Percentiles rank a stretch among this genome's conserved stretches.
phyloP scores from a whole-genome alignment of 1,140 invertebrate genomes.

The Augochlora pura region DNA sequence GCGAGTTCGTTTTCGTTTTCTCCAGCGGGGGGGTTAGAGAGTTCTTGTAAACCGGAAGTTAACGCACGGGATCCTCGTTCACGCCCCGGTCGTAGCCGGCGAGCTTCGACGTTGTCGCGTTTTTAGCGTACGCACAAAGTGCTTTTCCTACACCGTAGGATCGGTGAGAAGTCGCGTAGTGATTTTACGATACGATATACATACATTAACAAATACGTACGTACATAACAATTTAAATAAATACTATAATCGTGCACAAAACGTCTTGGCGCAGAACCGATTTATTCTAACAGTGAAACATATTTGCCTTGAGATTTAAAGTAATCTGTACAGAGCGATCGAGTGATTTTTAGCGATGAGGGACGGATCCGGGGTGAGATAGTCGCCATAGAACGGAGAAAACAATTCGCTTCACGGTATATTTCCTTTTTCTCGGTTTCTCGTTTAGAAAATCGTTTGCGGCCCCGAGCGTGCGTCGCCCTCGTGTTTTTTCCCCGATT shows the following conservation, averaged over 20 bases:
- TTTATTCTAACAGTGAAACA: slow-evolving; percentile 57
- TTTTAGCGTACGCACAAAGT: slow-evolving; percentile 34
- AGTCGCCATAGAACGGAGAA: slow-evolving; percentile 9
- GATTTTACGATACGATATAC: slow-evolving; percentile 7
- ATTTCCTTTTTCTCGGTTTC: slow-evolving; percentile 2
- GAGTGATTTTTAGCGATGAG: neutral
- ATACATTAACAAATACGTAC: neutral
- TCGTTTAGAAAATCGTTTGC: neutral
- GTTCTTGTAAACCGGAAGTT: neutral
- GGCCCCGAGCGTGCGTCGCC: neutral
- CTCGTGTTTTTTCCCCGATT: slow-evolving; percentile 11
- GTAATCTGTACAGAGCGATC: slow-evolving; percentile 31
- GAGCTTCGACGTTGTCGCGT: neutral
- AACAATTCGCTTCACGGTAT: neutral
- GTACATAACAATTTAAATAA: neutral
- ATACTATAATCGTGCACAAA: slow-evolving; percentile 4
- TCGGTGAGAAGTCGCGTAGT: slow-evolving; percentile 14
- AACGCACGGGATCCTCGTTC: neutral
- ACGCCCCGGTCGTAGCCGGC: neutral
- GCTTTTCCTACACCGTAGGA: slow-evolving; percentile 33
- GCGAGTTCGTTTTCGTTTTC: neutral
- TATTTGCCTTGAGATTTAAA: slow-evolving; percentile 61
- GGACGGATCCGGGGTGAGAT: neutral
- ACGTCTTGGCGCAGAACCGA: slow-evolving; percentile 14
- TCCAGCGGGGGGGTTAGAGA: too few species aligned